Conservation (phyloP, 2,113 vertebrate species). For the Myiopsitta monachus region DNA sequence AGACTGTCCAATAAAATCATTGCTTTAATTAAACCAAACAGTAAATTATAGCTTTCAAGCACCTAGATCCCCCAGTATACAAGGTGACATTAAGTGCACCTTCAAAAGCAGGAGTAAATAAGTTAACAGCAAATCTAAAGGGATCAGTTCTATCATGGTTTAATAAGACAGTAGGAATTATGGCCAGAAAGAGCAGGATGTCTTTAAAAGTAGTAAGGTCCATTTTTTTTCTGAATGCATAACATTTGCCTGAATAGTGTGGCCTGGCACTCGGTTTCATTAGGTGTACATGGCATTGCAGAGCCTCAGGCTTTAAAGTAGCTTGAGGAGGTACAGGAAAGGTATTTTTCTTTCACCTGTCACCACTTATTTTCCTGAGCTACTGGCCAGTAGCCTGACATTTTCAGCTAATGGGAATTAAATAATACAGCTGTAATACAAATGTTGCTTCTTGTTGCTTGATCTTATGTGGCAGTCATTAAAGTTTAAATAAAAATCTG, state of each 20-base stretch:
- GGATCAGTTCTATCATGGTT: not conserved
- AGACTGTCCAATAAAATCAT: constrained; percentile 36
- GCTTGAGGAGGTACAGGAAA: constrained; percentile 45
- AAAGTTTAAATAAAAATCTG: constrained; percentile 69
- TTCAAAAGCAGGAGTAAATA: constrained; percentile 27
- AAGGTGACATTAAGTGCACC: constrained; percentile 6
- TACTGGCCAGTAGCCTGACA: constrained; percentile 70
- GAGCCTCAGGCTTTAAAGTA: constrained; percentile 73
- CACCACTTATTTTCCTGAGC: constrained; percentile 73
- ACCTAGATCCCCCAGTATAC: not conserved
- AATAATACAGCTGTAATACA: constrained; percentile 75
- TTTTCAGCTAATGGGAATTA: constrained; percentile 76
- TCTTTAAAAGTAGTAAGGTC: constrained; percentile 6
- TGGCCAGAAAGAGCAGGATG: not conserved
- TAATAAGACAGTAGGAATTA: constrained; percentile 42
- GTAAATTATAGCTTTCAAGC: constrained; percentile 17
- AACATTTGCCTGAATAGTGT: constrained; percentile 61
- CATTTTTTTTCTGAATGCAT: constrained; percentile 9
- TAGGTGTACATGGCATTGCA: constrained; percentile 71
- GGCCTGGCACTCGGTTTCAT: constrained; percentile 66
- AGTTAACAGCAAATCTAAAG: not conserved
- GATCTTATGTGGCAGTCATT: constrained; percentile 71
- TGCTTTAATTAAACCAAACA: constrained; percentile 34
- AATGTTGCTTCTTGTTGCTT: constrained; percentile 66
- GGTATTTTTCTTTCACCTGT: constrained; percentile 79